A percentile compares a stretch with the other conserved stretches of the same genome.
These are phyloP conservation scores for Candidula unifasciata DNA, from an alignment of 2,888 invertebrate species.

Conservation along the genomic window DNA sequence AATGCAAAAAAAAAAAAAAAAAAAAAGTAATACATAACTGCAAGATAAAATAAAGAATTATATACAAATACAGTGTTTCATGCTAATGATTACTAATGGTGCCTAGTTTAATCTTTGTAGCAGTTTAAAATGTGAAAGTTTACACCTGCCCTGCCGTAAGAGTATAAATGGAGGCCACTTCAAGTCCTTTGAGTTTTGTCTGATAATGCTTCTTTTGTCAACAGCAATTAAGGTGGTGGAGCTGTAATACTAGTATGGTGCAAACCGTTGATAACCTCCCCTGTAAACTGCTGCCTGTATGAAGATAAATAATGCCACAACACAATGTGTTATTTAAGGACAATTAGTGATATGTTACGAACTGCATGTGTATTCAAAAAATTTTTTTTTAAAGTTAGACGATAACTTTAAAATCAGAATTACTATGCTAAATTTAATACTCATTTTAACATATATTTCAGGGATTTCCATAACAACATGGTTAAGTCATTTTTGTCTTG, in stretches of 20 bases:
- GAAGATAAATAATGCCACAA: background rate
- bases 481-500: too few species aligned
- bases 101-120: constrained; percentile 13
- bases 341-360: too few species aligned
- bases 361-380: too few species aligned
- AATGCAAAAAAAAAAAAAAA: too few species aligned
- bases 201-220: constrained; percentile 49
- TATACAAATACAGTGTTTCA: background rate
- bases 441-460: too few species aligned
- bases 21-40: too few species aligned
- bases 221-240: constrained; percentile 24
- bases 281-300: constrained; percentile 75
- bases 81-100: background rate
- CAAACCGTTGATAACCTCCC: constrained; percentile 76
- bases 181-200: constrained; percentile 39
- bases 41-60: background rate
- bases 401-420: too few species aligned
- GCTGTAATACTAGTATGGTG: constrained; percentile 68
- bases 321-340: background rate
- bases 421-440: too few species aligned
- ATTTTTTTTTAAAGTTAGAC: too few species aligned
- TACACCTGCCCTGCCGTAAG: constrained; percentile 29
- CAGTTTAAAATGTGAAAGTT: background rate
- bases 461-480: too few species aligned
- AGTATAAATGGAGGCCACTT: constrained; percentile 36